Percentiles rank a stretch among this genome's conserved stretches.
Evolutionary conservation across 1,140 invertebrate species (phyloP).

Genomic region (Chironomus tepperi): DNA sequence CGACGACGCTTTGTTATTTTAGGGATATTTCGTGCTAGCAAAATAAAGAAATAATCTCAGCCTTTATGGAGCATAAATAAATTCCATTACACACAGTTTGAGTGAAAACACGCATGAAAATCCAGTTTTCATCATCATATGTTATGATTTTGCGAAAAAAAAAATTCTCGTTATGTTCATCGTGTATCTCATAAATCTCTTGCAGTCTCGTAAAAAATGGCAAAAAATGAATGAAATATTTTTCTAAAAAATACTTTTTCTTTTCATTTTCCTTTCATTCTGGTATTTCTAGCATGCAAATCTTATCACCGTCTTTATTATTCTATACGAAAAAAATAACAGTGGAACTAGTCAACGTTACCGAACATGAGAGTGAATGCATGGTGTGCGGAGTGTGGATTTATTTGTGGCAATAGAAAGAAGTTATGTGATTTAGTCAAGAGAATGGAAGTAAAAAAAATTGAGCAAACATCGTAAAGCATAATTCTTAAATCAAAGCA

Average conservation of each 20-base stretch:
- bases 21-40: neutral
- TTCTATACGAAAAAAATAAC: neutral
- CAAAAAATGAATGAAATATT: no score
- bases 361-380: neutral
- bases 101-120: neutral
- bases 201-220: neutral
- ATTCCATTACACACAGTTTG: neutral
- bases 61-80: neutral
- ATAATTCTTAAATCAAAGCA: neutral
- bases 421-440: no score
- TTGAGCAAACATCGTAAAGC: neutral
- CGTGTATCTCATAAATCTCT: neutral
- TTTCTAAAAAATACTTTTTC: neutral
- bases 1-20: neutral
- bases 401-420: no score
- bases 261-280: neutral
- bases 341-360: neutral
- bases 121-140: neutral
- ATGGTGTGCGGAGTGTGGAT: neutral
- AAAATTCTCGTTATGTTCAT: neutral
- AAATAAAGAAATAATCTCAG: neutral
- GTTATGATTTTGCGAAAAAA: neutral
- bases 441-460: neutral
- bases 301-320: conserved; percentile 8
- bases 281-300: neutral